These are phyloP conservation scores for Uromys caudimaculatus DNA, from an alignment of 2,797 vertebrate species.

Conservation along the genomic window DNA sequence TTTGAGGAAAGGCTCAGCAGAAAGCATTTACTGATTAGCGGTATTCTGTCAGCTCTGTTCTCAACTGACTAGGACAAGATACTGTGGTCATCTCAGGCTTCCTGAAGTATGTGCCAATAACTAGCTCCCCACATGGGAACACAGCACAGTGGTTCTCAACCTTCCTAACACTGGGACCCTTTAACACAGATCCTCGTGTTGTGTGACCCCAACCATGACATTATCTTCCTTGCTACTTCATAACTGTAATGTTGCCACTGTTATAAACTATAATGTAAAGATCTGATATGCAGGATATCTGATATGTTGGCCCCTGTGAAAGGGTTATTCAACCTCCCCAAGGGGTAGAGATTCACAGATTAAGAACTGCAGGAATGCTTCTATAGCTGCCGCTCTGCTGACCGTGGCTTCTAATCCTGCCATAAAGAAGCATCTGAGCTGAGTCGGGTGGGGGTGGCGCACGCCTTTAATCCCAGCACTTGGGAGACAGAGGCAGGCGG, in stretches of 20 bases:
- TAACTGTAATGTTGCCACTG: neutral
- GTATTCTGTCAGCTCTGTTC: neutral
- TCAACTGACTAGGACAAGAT: neutral
- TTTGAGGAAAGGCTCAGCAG: neutral
- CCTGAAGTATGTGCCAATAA: fast-evolving
- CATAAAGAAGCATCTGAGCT: neutral
- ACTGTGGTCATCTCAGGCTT: neutral
- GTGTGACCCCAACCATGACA: neutral
- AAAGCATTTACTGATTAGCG: neutral
- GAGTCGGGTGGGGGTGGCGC: neutral
- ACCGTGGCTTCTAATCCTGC: neutral
- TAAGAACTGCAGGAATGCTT: neutral
- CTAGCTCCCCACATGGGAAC: fast-evolving
- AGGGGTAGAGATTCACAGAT: neutral
- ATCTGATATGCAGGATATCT: too few species aligned
- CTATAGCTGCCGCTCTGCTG: neutral
- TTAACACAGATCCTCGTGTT: neutral
- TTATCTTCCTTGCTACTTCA: neutral
- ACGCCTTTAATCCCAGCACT: neutral
- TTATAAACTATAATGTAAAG: neutral
- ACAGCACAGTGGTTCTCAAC: neutral
- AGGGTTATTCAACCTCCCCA: neutral
- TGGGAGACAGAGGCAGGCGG: neutral
- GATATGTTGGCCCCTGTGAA: neutral
- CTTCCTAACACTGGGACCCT: neutral